Evolutionary conservation across 1,140 invertebrate species (phyloP), one percentile per base, ranked within the genome.

Genomic region (Vanessa tameamea): DNA sequence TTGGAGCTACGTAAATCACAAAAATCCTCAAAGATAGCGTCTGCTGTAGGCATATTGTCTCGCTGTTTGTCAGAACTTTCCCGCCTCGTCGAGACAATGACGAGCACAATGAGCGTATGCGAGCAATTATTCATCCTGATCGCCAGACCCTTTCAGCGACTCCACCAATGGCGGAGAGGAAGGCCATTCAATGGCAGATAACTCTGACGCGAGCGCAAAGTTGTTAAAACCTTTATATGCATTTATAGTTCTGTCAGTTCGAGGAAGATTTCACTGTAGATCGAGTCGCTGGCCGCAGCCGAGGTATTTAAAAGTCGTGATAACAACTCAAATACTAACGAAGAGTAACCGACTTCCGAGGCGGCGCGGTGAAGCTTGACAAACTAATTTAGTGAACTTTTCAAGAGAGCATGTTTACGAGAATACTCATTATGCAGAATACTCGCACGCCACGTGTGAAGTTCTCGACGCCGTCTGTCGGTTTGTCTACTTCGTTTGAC

Each of bases 121-220:
- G n/a, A 61, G 26, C 57, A 15, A 31, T 61, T 61, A 61, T 61
- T 61, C 57, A 61, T 61, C 26, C 26, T 23, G 57, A 61, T 61
- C 12, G 31, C 55, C 20, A 26, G 55, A 2, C 31, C 20, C 23
- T 31, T 26, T 57, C 48, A 14, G n/a, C 48, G 48, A 51, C 55
- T 59, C 55, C 23, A n/a, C 31, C 43, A 61, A 61, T 61, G 57
- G 37, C 9, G 20, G 15, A 37, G 55, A 14, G 48, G 48, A 59
- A 59, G 57, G 31, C 57, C 14, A 37, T 37, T 31, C 37, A 12
- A 37, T 23, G 57, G 3, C 23, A 4, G 57, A n/a, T 57, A 57
- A n/a, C 53, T 23, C 31, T 7, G 16, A 23, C 53, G 53, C 11
- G 53, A 23, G 53, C 53, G 53, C 0, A n/a, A 16, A 16, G 37